Evolutionary conservation across 2,797 vertebrate species (phyloP).

Genomic region (Capromys pilorides): DNA sequence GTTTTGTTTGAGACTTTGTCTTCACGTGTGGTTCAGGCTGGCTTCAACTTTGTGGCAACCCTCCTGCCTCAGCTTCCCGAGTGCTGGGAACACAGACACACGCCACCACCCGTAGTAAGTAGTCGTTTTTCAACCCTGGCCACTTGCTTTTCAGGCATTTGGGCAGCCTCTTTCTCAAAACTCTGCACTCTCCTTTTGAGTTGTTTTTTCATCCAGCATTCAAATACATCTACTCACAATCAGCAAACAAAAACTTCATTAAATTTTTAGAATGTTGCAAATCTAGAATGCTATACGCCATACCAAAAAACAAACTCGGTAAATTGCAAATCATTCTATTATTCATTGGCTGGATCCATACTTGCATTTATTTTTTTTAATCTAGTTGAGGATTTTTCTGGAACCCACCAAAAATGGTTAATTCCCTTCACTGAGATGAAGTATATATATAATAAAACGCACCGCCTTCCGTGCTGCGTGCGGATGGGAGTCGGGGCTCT

Average conservation of each 20-base stretch:
- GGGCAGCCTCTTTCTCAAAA: not conserved
- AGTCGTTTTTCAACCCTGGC: not conserved
- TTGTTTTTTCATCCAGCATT: not conserved
- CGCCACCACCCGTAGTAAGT: too few species aligned
- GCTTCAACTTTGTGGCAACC: too few species aligned
- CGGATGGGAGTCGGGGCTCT: not conserved
- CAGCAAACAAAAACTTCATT: not conserved
- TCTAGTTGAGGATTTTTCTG: not conserved
- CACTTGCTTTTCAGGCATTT: not conserved
- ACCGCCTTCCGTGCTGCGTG: not conserved
- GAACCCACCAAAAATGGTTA: not conserved
- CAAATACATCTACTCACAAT: not conserved
- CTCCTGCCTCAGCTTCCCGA: too few species aligned
- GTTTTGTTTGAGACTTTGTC: too few species aligned
- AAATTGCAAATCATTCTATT: not conserved
- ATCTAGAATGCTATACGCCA: not conserved
- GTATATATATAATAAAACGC: too few species aligned
- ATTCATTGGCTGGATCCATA: fast-evolving
- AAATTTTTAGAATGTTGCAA: not conserved
- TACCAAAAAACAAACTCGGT: not conserved
- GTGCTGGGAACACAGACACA: too few species aligned
- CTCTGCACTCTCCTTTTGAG: not conserved
- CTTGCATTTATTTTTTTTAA: not conserved
- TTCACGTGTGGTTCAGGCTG: too few species aligned
- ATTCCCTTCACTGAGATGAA: too few species aligned